Evolutionary conservation across 2,113 vertebrate species (phyloP), one percentile per base, ranked within the genome.

Genomic region (Oryzias curvinotus): DNA sequence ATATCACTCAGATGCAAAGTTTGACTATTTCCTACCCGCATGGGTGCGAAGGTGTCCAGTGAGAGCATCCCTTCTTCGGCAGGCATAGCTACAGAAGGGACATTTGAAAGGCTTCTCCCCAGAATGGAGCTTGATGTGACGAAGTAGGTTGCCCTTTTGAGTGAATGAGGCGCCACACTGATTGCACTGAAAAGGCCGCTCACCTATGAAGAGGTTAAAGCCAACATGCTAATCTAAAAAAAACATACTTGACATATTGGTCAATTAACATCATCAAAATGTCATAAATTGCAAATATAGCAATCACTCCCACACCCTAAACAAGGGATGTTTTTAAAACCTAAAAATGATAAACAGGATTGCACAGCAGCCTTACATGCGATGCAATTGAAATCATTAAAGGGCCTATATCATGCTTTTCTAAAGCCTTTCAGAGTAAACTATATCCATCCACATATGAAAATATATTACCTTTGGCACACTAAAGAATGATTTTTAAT

Each of bases 101-200:
- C 96, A 98, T 79, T 98, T 98, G 92, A 98, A 98, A 77, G 96
- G 96, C 82, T 98, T 98, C 91, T 98, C 96, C 1, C 96, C 96
- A 0, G 96, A 98, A 88, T 98, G 96, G 85, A 98, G 93, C 80
- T 98, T 98, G 91, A 98, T 98, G 90, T 98, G 96, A 5, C 96
- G 95, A 45, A 98, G 92, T 63, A 98, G 91, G 88, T 98, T 98
- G 42, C 96, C 96, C 85, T 98, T 98, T 90, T 98, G 96, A n/a
- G 96, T 98, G 87, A 98, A 98, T 72, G 96, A 98, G 68, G 96
- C 96, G 0, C 96, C 96, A 3, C 96, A 98, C 90, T 98, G 96
- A 91, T 97, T 97, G 90, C 96, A 98, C 80, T 98, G 95, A 91
- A 98, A 98, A 2, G 96, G 96, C 50, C 96, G 89, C 79, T 98